Evolutionary conservation across 2,888 invertebrate species (phyloP).

Genomic region (Orchesella flavescens): DNA sequence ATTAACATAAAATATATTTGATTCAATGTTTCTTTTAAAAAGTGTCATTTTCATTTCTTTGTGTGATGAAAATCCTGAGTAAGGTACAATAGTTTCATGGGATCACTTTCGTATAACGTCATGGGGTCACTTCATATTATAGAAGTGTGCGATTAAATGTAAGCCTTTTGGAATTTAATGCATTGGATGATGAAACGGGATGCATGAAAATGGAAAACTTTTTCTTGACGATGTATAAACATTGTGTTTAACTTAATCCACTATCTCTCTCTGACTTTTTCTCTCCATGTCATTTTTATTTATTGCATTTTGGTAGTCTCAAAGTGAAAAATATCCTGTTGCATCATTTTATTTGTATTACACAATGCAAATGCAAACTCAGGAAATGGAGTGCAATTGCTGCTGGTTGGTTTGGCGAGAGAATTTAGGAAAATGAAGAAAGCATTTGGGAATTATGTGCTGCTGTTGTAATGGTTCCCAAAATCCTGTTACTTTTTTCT

Average conservation of each 20-base stretch:
- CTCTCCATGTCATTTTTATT: conserved; percentile 39
- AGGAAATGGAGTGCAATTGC: too few relatives aligned
- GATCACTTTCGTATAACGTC: too few relatives aligned
- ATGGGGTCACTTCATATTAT: too few relatives aligned
- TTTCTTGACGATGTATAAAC: conserved; percentile 39
- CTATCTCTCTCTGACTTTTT: conserved; percentile 16
- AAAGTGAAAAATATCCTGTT: conserved; percentile 38
- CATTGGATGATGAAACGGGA: neutral
- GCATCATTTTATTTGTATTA: conserved; percentile 41
- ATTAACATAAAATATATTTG: too few relatives aligned
- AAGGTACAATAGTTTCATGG: too few relatives aligned
- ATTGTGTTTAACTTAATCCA: conserved; percentile 57
- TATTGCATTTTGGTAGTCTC: conserved; percentile 41
- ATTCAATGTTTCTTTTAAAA: too few relatives aligned
- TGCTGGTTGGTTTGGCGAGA: neutral
- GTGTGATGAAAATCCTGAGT: too few relatives aligned
- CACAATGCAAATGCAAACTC: conserved; percentile 2
- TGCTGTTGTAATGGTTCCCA: too few relatives aligned
- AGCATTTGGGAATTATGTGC: neutral
- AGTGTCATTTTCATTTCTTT: too few relatives aligned
- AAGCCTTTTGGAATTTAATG: conserved; percentile 2
- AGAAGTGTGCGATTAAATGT: too few relatives aligned
- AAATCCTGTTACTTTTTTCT: too few relatives aligned
- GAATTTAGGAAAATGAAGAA: neutral
- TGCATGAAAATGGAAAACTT: conserved; percentile 33